Conservation (phyloP, 2,113 vertebrate species). For the Atractosteus spatula region DNA sequence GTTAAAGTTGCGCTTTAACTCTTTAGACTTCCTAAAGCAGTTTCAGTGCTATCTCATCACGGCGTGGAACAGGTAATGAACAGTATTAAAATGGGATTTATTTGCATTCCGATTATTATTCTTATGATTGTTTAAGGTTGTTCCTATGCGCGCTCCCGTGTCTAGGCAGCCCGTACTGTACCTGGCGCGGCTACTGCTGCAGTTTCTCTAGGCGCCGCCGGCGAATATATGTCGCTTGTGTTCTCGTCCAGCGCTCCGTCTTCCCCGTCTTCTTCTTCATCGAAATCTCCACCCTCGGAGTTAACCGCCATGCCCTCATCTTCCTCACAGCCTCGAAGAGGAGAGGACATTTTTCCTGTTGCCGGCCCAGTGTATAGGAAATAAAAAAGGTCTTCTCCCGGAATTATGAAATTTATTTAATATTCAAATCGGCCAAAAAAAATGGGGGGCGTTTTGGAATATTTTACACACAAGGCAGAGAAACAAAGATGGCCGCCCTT, state of each 20-base stretch:
- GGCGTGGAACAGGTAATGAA: too few relatives aligned
- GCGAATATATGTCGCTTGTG: conserved; percentile 78
- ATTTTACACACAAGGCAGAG: conserved; percentile 87
- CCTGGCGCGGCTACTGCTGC: conserved; percentile 69
- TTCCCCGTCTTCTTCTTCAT: conserved; percentile 81
- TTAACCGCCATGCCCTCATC: conserved; percentile 85
- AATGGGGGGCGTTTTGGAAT: conserved; percentile 82
- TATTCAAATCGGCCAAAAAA: conserved; percentile 82
- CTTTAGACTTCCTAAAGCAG: background rate
- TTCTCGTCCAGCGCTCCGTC: conserved; percentile 66
- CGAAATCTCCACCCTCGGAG: conserved; percentile 86
- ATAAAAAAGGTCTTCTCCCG: conserved; percentile 61
- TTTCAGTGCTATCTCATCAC: too few relatives aligned
- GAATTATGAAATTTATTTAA: conserved; percentile 73
- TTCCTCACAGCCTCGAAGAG: conserved; percentile 83
- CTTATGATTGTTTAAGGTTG: conserved; percentile 41
- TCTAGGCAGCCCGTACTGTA: conserved; percentile 57
- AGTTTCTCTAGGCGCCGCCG: conserved; percentile 70
- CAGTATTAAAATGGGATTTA: too few relatives aligned
- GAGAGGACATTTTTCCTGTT: conserved; percentile 83
- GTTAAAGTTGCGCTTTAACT: conserved; percentile 20
- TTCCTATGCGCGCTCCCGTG: conserved; percentile 53
- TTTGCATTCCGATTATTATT: too few relatives aligned
- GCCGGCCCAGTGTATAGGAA: conserved; percentile 60
- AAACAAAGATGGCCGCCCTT: conserved; percentile 93